Evolutionary conservation across 37 sponge, comb jelly and placozoan genomes (phyloP), one percentile per base, ranked within the genome.

Genomic region (Geodia barretti): DNA sequence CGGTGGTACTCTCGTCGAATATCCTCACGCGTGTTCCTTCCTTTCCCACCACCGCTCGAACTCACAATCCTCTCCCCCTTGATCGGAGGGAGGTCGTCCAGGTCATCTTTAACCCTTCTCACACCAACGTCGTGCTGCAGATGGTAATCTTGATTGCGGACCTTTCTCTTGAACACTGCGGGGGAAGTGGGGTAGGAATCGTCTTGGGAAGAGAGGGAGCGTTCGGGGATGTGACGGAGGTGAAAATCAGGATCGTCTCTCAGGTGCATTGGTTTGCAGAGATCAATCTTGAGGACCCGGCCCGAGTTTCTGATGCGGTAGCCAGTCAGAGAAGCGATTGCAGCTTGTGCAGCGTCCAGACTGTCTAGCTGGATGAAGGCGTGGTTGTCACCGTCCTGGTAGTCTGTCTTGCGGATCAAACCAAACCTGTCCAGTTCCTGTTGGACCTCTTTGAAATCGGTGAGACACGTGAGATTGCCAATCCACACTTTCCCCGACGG

Each of bases 361-460:
- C 83, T 81, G 17, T 90, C 86, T 74, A 94, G 91, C 39, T 94
- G 82, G 0, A 91, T 83, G 82, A 83, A 85, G 21, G 83, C 88
- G 74, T 94, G 92, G 65, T 83, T 79, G 41, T 93, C 92, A 2
- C 84, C 87, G 8, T 81, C 86, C 21, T 21, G 74, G 72, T 91
- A 97, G 68, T 97, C 97, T 28, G 91, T 74, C 58, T 84, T 77
- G 3, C 88, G 79, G 20, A 97, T 91, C 76, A 89, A 43, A n/a
- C 97, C 97, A 88, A 93, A 97, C 11, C 92, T 86, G 38, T 97
- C 97, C 62, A 91, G 84, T 41, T 97, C 91, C 4, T 91, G 71
- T 36, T 91, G 88, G 24, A 96, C 76, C 65, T 96, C 96, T 41
- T 81, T 38, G 75, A 91, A 23, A 43, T 91, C 92, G 34, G 79